Conservation (phyloP, 2,888 invertebrate genomes). For the Stictocephala bisonia region DNA sequence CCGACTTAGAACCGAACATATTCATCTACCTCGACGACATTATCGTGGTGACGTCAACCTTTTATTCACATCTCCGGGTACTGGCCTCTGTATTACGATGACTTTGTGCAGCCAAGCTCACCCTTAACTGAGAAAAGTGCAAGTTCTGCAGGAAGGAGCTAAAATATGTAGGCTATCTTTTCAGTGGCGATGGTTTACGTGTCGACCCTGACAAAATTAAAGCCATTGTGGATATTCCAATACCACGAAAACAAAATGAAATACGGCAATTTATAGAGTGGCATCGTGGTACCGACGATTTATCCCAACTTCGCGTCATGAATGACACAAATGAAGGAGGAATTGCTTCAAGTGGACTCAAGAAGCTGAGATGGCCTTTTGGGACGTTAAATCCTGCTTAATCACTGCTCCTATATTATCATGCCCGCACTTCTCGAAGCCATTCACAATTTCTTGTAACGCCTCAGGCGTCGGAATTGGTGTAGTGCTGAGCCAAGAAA, state of each 20-base stretch:
- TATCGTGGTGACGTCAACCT: slow-evolving; percentile 43
- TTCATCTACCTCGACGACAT: slow-evolving; percentile 28
- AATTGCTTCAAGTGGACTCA: slow-evolving; percentile 8
- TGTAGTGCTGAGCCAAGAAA: slow-evolving; percentile 53
- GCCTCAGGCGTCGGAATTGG: slow-evolving; percentile 49
- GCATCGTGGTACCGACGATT: slow-evolving; percentile 40
- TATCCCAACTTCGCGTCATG: slow-evolving; percentile 16
- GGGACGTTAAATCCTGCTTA: slow-evolving; percentile 25
- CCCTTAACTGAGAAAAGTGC: slow-evolving; percentile 52
- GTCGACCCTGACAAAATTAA: slow-evolving; percentile 35
- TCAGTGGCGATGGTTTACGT: slow-evolving; percentile 54
- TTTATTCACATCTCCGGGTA: slow-evolving; percentile 8
- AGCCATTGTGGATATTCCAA: slow-evolving; percentile 24
- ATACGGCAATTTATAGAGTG: slow-evolving; percentile 25
- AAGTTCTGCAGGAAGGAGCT: slow-evolving; percentile 53
- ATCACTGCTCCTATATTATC: slow-evolving; percentile 48
- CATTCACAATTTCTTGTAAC: slow-evolving; percentile 50
- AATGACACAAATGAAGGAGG: background rate
- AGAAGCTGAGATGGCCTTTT: slow-evolving; percentile 5
- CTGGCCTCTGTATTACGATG: background rate
- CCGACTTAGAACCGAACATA: background rate
- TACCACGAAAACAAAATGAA: slow-evolving; percentile 9
- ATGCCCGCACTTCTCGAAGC: slow-evolving; percentile 50
- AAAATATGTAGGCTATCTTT: slow-evolving; percentile 57
- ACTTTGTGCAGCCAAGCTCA: background rate